These are phyloP conservation scores for Tonatia bakeri DNA, from an alignment of 2,113 vertebrate species.

Conservation along the genomic window DNA sequence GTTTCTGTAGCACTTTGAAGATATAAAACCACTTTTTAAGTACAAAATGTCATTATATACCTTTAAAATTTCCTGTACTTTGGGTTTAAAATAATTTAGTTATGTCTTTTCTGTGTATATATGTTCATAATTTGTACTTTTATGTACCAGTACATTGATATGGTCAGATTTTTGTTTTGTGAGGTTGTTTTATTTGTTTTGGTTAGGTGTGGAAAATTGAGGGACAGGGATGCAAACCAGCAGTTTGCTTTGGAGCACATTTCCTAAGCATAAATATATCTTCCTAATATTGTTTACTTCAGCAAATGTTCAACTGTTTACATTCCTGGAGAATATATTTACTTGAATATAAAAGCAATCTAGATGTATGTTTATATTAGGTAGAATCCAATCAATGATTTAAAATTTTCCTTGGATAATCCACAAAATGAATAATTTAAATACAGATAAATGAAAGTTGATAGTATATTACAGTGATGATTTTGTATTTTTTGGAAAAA, in stretches of 20 bases:
- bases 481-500: slow-evolving; percentile 47
- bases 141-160: background rate
- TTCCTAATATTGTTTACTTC: background rate
- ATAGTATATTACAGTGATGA: background rate
- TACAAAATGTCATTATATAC: slow-evolving; percentile 5
- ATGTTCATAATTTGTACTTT: slow-evolving; percentile 39
- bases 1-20: slow-evolving; percentile 57
- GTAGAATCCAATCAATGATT: background rate
- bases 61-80: slow-evolving; percentile 15
- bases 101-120: slow-evolving; percentile 30
- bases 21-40: slow-evolving; percentile 24
- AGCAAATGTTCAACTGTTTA: background rate
- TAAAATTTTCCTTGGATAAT: background rate
- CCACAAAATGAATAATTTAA: background rate
- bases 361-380: background rate
- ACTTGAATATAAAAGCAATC: slow-evolving; percentile 29
- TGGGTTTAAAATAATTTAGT: slow-evolving; percentile 7
- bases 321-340: slow-evolving; percentile 27
- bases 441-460: background rate
- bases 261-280: background rate
- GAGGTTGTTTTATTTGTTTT: background rate
- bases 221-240: background rate
- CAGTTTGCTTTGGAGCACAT: background rate
- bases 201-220: background rate
- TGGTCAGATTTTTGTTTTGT: background rate